These are phyloP conservation scores for Hyperoplus lanceolatus DNA, from an alignment of 2,797 vertebrate species.

Conservation along the genomic window DNA sequence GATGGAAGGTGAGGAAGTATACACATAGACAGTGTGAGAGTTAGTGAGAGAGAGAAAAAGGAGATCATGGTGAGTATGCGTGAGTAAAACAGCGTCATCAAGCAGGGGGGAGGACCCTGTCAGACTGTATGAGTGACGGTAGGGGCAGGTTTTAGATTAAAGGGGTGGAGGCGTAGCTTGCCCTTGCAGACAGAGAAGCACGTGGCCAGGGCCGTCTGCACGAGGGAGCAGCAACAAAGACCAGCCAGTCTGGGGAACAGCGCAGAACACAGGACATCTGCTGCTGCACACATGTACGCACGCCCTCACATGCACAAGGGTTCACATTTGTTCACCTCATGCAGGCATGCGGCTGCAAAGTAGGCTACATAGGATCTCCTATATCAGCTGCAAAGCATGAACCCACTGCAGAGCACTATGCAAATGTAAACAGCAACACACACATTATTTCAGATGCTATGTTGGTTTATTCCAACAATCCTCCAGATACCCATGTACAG, in stretches of 20 bases:
- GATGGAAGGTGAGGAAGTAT: conserved; percentile 19
- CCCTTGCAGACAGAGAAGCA: conserved; percentile 74
- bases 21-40: conserved; percentile 34
- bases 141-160: conserved; percentile 74
- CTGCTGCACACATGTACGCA: conserved; percentile 70
- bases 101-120: conserved; percentile 43
- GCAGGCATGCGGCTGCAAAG: conserved; percentile 40
- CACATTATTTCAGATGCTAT: not conserved
- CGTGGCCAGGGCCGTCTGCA: conserved; percentile 81
- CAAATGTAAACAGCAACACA: conserved; percentile 19
- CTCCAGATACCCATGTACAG: conserved; percentile 38
- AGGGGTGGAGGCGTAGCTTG: conserved; percentile 62
- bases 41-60: conserved; percentile 35
- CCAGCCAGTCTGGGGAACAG: conserved; percentile 73
- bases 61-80: conserved; percentile 68
- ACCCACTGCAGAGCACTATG: conserved; percentile 27
- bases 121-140: conserved; percentile 38
- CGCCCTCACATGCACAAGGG: conserved; percentile 48
- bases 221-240: conserved; percentile 84
- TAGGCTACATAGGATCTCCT: conserved; percentile 41
- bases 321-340: conserved; percentile 58
- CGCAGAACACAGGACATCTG: conserved; percentile 79
- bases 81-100: conserved; percentile 77
- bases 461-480: conserved; percentile 36
- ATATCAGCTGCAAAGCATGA: conserved; percentile 56